phyloP scores from a whole-genome alignment of 2,113 vertebrate species.

The Lamprologus speciosus region DNA sequence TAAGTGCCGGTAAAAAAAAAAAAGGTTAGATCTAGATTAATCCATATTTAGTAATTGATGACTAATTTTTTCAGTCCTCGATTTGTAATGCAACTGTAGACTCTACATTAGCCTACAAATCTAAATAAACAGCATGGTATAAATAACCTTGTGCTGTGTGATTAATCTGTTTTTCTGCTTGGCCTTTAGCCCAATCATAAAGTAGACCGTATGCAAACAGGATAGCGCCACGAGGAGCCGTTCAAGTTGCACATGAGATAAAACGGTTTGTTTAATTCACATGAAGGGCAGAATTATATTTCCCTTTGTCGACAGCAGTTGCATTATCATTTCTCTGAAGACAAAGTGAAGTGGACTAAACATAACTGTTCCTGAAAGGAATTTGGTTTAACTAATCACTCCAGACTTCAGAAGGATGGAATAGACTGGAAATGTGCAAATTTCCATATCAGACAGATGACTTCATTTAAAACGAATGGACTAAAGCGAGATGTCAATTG shows the following conservation, averaged over 20 bases:
- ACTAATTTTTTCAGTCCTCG: background rate
- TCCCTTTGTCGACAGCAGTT: background rate
- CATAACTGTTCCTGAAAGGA: background rate
- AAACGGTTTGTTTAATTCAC: background rate
- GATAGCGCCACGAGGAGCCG: background rate
- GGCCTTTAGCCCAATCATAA: background rate
- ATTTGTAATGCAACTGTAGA: background rate
- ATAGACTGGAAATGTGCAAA: background rate
- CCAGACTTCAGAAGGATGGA: background rate
- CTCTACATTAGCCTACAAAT: background rate
- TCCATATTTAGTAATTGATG: background rate
- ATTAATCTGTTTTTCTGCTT: background rate
- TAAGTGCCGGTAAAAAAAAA: background rate
- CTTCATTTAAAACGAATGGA: background rate
- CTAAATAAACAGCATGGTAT: background rate
- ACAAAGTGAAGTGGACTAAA: background rate
- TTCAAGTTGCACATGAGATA: background rate
- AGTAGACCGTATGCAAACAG: background rate
- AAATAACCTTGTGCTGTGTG: background rate
- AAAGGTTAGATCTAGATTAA: background rate
- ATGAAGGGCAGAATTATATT: background rate
- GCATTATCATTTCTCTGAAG: background rate
- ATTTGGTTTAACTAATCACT: background rate
- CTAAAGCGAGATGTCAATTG: background rate
- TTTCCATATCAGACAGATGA: background rate